phyloP scores from a whole-genome alignment of 1,140 invertebrate species.

The Amyelois transitella region DNA sequence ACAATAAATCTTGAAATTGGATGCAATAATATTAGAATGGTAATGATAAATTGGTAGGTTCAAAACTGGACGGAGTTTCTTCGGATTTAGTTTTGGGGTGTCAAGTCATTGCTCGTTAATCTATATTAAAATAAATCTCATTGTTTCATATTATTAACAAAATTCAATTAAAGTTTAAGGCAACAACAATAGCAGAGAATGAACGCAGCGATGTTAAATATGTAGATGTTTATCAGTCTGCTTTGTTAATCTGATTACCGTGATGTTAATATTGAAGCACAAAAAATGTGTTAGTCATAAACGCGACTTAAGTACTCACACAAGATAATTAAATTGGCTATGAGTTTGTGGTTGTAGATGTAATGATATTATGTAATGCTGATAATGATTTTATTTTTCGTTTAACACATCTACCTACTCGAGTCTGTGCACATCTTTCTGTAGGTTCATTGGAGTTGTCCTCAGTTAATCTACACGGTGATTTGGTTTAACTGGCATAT shows the following conservation, averaged over 20 bases:
- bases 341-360: not conserved
- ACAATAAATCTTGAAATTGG: conserved; percentile 19
- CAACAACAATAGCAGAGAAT: conserved; percentile 15
- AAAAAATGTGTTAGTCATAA: not conserved
- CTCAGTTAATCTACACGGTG: no score
- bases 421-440: no score
- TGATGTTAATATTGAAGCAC: not conserved
- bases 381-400: no score
- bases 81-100: conserved; percentile 43
- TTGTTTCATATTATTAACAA: conserved; percentile 57
- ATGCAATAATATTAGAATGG: conserved; percentile 12
- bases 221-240: not conserved
- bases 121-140: conserved; percentile 68
- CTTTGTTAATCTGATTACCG: not conserved
- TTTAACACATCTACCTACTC: no score
- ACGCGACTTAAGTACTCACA: not conserved
- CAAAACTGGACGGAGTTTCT: conserved; percentile 21
- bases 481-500: no score
- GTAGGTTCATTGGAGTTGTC: no score
- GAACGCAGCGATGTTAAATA: not conserved
- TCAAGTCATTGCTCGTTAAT: conserved; percentile 69
- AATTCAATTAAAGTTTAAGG: conserved; percentile 47
- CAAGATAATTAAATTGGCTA: not conserved
- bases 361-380: no score
- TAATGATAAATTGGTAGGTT: conserved; percentile 17